phyloP scores from a whole-genome alignment of 2,113 vertebrate species.

The Zosterops lateralis region DNA sequence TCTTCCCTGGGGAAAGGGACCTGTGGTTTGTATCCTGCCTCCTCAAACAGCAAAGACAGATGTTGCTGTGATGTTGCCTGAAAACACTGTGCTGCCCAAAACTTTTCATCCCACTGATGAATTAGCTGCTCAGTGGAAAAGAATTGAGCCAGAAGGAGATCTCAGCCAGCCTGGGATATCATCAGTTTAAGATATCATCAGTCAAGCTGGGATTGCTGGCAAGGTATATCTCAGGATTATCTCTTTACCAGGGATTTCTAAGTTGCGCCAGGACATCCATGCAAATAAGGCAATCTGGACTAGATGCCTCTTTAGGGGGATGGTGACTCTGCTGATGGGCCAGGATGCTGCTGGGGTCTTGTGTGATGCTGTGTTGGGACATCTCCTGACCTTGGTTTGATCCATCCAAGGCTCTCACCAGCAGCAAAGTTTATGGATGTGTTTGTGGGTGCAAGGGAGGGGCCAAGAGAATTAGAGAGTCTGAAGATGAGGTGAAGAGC shows the following conservation, averaged over 20 bases:
- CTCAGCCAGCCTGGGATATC: not conserved
- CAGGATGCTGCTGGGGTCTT: not conserved
- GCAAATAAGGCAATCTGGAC: not conserved
- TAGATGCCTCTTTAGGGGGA: not conserved
- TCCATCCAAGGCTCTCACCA: not conserved
- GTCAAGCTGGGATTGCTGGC: not conserved
- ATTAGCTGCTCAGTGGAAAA: not conserved
- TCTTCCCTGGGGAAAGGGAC: not conserved
- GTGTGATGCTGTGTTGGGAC: not conserved
- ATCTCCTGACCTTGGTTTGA: not conserved
- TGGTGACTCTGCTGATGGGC: not conserved
- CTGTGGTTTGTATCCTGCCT: not conserved
- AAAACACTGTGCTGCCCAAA: not conserved
- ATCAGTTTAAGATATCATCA: not conserved
- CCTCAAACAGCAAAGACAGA: not conserved
- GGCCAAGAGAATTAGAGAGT: not conserved
- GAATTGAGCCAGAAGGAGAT: not conserved
- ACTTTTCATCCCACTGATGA: not conserved
- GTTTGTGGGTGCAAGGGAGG: not conserved
- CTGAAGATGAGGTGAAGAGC: conserved; percentile 19
- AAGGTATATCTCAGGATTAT: not conserved
- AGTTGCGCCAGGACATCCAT: not conserved
- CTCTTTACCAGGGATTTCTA: not conserved
- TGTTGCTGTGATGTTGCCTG: not conserved
- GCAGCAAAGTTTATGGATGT: not conserved